Evolutionary conservation across 1,140 invertebrate genomes (phyloP).

Genomic region (Octopus bimaculoides): DNA sequence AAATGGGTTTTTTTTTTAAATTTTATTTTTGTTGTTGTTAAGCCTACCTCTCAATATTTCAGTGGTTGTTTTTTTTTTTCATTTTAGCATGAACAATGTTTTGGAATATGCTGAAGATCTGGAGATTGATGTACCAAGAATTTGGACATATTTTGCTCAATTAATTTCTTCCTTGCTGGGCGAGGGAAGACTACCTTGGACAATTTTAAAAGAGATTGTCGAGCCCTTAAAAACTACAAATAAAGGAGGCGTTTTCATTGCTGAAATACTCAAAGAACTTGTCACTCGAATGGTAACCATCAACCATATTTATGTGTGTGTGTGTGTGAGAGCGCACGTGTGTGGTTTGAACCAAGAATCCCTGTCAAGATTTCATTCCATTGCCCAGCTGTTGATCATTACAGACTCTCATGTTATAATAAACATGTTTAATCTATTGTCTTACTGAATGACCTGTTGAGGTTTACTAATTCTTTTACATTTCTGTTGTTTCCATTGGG

Average conservation of each 20-base stretch:
- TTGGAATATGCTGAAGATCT: conserved; percentile 66
- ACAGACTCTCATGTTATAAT: too few relatives aligned
- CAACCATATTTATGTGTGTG: too few relatives aligned
- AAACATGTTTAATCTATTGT: too few relatives aligned
- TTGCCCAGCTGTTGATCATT: too few relatives aligned
- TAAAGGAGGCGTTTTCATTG: conserved; percentile 49
- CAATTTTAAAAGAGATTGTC: conserved; percentile 44
- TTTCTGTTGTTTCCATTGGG: too few relatives aligned
- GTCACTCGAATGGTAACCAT: neutral
- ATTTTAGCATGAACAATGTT: conserved; percentile 58
- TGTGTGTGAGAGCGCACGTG: too few relatives aligned
- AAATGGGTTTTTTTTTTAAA: too few relatives aligned
- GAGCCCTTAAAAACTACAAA: conserved; percentile 40
- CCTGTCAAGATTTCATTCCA: too few relatives aligned
- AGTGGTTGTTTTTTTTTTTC: neutral
- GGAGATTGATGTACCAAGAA: conserved; percentile 73
- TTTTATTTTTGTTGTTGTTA: too few relatives aligned
- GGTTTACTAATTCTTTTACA: too few relatives aligned
- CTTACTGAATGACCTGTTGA: too few relatives aligned
- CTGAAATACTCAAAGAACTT: conserved; percentile 40
- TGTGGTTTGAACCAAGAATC: too few relatives aligned
- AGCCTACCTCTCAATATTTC: neutral
- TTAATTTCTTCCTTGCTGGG: conserved; percentile 58
- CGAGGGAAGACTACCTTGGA: conserved; percentile 49
- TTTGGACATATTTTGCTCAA: conserved; percentile 71